Evolutionary conservation across 2,113 vertebrate genomes (phyloP).

Genomic region (Phylloscopus trochiloides): DNA sequence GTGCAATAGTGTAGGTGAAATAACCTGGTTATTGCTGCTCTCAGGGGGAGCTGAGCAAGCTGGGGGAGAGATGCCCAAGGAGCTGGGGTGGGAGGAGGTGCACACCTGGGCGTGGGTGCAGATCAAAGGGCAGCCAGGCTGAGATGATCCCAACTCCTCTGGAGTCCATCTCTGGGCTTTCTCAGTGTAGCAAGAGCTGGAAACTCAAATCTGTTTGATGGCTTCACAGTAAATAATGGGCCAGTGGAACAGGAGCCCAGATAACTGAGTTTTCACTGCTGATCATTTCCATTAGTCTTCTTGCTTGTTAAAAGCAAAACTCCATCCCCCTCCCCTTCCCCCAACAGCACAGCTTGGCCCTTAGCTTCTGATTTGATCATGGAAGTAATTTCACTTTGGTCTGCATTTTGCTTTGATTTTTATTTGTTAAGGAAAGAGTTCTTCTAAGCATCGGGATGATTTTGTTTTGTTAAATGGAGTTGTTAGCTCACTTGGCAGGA

Average conservation of each 20-base stretch:
- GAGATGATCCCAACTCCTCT: neutral
- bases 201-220: neutral
- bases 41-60: neutral
- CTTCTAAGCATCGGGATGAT: neutral
- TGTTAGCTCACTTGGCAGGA: constrained; percentile 50
- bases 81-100: neutral
- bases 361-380: neutral
- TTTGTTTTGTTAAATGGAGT: constrained; percentile 56
- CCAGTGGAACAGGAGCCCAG: neutral
- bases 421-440: constrained; percentile 18
- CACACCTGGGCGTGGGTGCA: accelerated
- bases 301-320: neutral
- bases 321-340: neutral
- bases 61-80: accelerated
- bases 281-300: neutral
- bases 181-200: neutral
- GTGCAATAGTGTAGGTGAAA: neutral
- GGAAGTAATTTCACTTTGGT: constrained; percentile 6
- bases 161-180: neutral
- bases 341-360: neutral
- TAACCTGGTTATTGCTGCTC: neutral
- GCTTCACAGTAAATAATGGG: neutral
- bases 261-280: neutral
- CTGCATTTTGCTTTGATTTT: constrained; percentile 13
- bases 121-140: neutral